Conservation (phyloP, 1,140 invertebrate species). For the Wasmannia auropunctata region DNA sequence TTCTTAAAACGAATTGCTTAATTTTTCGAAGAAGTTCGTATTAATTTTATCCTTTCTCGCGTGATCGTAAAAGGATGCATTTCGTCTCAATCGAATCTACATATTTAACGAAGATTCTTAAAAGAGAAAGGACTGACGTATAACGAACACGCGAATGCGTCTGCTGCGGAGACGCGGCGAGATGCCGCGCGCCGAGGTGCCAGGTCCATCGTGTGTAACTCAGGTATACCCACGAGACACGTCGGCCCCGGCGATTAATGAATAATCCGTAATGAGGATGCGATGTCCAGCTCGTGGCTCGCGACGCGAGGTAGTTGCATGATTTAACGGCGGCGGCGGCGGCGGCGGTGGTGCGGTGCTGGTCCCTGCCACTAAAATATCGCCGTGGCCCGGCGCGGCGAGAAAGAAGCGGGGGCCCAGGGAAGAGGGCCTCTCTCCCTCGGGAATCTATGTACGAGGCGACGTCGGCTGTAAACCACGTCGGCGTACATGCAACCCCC, state of each 20-base stretch:
- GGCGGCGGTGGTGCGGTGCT: neutral
- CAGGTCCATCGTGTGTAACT: constrained; percentile 53
- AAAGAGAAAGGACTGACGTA: neutral
- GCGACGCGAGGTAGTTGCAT: constrained; percentile 61
- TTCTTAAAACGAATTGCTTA: neutral
- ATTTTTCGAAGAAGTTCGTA: neutral
- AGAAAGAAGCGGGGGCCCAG: constrained; percentile 1
- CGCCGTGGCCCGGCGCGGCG: constrained; percentile 54
- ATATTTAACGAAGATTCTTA: neutral
- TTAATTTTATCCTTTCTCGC: neutral
- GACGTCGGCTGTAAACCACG: constrained; percentile 56
- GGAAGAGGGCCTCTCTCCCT: neutral
- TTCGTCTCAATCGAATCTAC: constrained; percentile 10
- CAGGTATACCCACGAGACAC: constrained; percentile 21
- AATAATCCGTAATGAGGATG: constrained; percentile 82
- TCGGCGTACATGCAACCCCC: constrained; percentile 38
- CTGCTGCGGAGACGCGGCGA: neutral
- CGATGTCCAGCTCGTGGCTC: constrained; percentile 72
- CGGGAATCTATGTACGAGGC: constrained; percentile 52
- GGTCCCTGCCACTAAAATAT: constrained; percentile 79
- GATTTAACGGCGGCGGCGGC: constrained; percentile 73
- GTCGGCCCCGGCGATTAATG: constrained; percentile 75
- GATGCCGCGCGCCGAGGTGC: constrained; percentile 30
- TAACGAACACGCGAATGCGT: neutral
- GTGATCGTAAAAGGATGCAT: neutral